Base-by-base conservation (phyloP, 1,140 invertebrate species). In the Calephelis virginiensis region DNA sequence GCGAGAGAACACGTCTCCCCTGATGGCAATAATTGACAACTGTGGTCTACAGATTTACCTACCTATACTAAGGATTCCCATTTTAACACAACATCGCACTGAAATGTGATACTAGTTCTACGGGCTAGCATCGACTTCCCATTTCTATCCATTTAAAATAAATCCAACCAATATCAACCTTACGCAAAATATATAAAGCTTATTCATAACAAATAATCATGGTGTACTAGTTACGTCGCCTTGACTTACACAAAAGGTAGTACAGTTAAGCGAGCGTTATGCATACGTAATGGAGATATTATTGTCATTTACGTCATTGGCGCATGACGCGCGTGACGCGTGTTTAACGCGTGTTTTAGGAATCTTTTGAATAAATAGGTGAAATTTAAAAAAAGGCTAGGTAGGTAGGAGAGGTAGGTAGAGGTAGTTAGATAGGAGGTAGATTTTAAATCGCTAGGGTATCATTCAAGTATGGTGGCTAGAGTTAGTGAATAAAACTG, bases 261-360 rank as follows among this genome's bases (percentile, higher is more conserved):
- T 85, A 89, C 86, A 86, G 86, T 89, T 89, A 89, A 65, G 68
- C 64, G 67, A 73, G 71, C 77, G 80, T 69, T 70, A 70, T 67
- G 83, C 77, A 85, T 86, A 82, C 77, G 74, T 80, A 83, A 89
- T 84, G 69, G 71, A 70, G 71, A 75, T 78, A 80, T 78, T 80
- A 82, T 78, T 80, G 76, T 79, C 70, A 80, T 83, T 84, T 85
- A 80, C 78, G 80, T 80, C 76, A 81, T 77, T 66, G 61, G 45
- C 37, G 46, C 38, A 37, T 7, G 53, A 28, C 17, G 43, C 59
- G 46, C n/a, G n/a, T n/a, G n/a, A n/a, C n/a, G n/a, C n/a, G 28
- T 37, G 47, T 49, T 37, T 63, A 11, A 50, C 9, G 61, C 8
- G 28, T 28, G 28, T 28, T 28, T 63, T 13, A 48, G 46, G 62